These are phyloP conservation scores for Ameiurus melas DNA, from an alignment of 2,113 vertebrate genomes.

Conservation along the genomic window DNA sequence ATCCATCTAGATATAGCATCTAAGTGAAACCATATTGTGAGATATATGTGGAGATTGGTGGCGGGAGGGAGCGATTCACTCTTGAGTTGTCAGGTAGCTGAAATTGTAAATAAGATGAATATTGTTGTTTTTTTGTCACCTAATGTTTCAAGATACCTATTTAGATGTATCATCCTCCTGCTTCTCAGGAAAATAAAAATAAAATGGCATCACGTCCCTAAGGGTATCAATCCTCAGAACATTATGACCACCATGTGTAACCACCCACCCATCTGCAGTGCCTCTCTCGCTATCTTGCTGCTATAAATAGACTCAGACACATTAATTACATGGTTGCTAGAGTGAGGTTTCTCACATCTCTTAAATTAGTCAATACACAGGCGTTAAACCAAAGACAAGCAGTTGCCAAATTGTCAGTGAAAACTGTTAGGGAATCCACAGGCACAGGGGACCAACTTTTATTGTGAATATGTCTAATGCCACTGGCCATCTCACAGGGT, in stretches of 20 bases:
- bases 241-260: neutral
- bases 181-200: neutral
- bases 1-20: neutral
- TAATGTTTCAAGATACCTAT: neutral
- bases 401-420: conserved; percentile 34
- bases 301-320: conserved; percentile 67
- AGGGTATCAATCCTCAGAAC: conserved; percentile 13
- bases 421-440: conserved; percentile 7
- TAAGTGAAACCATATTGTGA: neutral
- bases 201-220: neutral
- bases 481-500: neutral
- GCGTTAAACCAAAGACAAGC: conserved; percentile 42
- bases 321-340: conserved; percentile 66
- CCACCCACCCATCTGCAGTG: conserved; percentile 37
- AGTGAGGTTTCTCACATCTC: conserved; percentile 56
- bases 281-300: conserved; percentile 4
- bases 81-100: no score
- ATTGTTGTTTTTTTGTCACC: neutral
- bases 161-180: conserved; percentile 22
- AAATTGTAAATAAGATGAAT: neutral
- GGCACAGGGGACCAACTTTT: neutral
- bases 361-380: conserved; percentile 60
- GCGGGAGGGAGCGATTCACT: neutral
- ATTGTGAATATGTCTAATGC: neutral
- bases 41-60: neutral